Base-by-base conservation (phyloP, 2,888 invertebrate species). In the Chrysopilus asiliformis region DNA sequence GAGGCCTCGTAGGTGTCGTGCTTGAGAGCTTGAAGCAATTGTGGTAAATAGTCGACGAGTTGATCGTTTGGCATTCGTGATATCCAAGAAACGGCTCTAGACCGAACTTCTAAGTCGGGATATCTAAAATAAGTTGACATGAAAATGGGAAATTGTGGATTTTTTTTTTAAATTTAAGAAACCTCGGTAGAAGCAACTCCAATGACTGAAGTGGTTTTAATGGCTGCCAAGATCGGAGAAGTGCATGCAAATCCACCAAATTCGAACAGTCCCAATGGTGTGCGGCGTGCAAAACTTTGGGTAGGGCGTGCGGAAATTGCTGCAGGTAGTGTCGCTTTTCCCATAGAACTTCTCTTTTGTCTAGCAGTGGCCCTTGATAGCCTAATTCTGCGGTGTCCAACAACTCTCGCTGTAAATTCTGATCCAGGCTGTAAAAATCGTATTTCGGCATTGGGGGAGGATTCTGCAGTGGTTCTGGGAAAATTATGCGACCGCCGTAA, bases 1-100 rank as follows among this genome's bases (percentile, higher is more conserved):
- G 91, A 91, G 29, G 84, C 77, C 57, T 94, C 91, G 55, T 87
- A 90, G 2, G 83, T 90, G 67, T 86, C 93, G 60, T 79, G 86
- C 47, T 84, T 86, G 51, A 87, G 66, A 43, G 81, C 94, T 65
- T 94, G 90, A 28, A 93, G 77, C 9, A 97, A 68, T 55, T 98
- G 97, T 2, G 97, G 95, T 50, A 97, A 65, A 57, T 87, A 86
- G 55, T 91, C 85, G 22, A 86, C 80, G 27, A 98, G 64, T 52
- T 90, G 89, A 58, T 94, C 94, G 50, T 81, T 82, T 2, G 79
- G 74, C 58, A 93, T 72, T 10, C 71, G 70, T 29, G 75, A 69
- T 42, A 97, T 74, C 73, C 91, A 81, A 31, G 72, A 68, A 0
- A 94, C 80, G 2, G 95, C 95, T 49, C 78, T 72, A 49, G 74